Base-by-base conservation (phyloP, 2,888 invertebrate species). In the Dromius quadrimaculatus region DNA sequence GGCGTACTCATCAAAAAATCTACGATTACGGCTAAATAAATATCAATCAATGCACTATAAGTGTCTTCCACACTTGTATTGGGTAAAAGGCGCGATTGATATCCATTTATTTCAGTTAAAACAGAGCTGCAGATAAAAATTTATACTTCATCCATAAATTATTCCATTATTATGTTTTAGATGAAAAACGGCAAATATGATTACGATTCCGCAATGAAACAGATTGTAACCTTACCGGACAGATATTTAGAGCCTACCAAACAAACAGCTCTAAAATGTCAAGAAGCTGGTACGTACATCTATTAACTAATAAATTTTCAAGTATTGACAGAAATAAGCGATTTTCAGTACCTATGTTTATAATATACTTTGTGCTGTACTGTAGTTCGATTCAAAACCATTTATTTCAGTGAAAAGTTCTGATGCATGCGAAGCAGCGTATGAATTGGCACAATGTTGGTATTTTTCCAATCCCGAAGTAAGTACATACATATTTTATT, bases 131-230 rank as follows among this genome's bases (percentile, higher is more conserved):
- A 64, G 38, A 13, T 50, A 19, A 36, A 9, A 36, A 32, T 20
- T 15, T 19, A 69, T 50, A 62, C 22, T 28, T 17, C 32, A 32
- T 5, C 2, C 17, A 23, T 32, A 9, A 61, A 50, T 63, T 43
- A 17, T n/a, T 28, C 38, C 11, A 34, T 1, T 13, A 9, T 43
- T 41, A 57, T 66, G 28, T 76, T 85, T 86, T 78, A 85, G 19
- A 87, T 86, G 80, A 87, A 86, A 81, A 85, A 86, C 71, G 84
- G 84, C 0, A 84, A 84, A 76, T 68, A 86, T 0, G 82, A 82
- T 72, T 80, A 80, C 20, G 85, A 85, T 5, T 80, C 83, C 0
- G 84, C 86, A 0, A 72, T 83, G 34, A 85, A 84, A 72, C 86
- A 87, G 76, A 82, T 83, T 0, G 69, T 68, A 83, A 85, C 73